Conservation (phyloP, 2,888 invertebrate species). For the Apamea monoglypha region DNA sequence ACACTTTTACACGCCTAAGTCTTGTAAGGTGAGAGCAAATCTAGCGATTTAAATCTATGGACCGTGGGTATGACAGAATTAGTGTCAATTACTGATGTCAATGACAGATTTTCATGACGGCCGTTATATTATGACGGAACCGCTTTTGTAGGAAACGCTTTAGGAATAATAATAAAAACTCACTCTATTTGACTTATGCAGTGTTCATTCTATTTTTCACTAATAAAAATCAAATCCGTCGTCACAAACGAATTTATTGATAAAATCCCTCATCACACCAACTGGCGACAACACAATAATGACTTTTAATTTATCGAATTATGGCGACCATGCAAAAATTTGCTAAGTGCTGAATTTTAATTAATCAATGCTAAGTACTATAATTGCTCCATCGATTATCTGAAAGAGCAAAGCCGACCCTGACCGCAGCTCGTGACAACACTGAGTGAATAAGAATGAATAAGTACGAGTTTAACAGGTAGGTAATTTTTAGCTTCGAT, state of each 20-base stretch:
- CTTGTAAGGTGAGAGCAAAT: not conserved
- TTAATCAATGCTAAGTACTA: conserved; percentile 9
- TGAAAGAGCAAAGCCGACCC: conserved; percentile 12
- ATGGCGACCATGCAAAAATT: not conserved
- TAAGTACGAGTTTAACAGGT: conserved; percentile 3
- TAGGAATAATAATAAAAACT: not conserved
- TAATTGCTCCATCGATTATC: conserved; percentile 20
- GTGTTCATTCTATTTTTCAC: no score
- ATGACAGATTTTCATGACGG: no score
- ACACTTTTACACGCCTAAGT: no score
- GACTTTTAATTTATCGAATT: not conserved
- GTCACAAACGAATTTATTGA: not conserved
- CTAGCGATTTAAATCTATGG: not conserved
- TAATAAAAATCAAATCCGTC: not conserved
- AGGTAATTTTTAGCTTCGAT: not conserved
- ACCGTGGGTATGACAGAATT: no score
- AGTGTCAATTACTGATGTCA: no score
- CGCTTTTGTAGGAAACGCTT: not conserved
- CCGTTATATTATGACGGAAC: not conserved
- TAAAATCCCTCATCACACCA: not conserved
- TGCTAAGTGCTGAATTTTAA: conserved; percentile 13
- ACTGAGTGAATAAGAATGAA: not conserved
- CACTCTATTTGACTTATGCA: not conserved
- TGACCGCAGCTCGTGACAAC: conserved; percentile 20
- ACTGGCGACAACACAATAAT: not conserved